Evolutionary conservation across 2,888 invertebrate genomes (phyloP), one percentile per base, ranked within the genome.

Genomic region (Teleiodes luculella): DNA sequence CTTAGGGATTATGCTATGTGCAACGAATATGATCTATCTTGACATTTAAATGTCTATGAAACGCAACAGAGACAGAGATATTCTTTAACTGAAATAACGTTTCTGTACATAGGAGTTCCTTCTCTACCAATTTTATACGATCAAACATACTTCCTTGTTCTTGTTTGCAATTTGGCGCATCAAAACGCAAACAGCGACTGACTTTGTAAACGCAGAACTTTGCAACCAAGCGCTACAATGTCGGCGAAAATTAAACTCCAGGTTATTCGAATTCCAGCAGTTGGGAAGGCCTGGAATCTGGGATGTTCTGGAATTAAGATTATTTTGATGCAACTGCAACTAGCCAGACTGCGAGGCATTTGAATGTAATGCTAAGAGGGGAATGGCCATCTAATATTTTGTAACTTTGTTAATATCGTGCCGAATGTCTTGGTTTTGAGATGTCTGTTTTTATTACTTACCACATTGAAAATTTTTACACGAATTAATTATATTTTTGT

Each of bases 211-310:
- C 11, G 28, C 24, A 28, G 28, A 28, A 43, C 43, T 43, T 16
- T 43, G 43, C 43, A 43, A 36, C 49, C n/a, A 35, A 53, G 49
- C 33, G 43, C 49, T 54, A 49, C 53, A 43, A 47, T 35, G 49
- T 49, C 10, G 7, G 49, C 37, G 45, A 37, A 54, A 54, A 54
- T 54, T 54, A 54, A 49, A 54, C 45, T 54, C 54, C 54, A 36
- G 43, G 36, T 20, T 41, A 54, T 54, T 37, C 14, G 49, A 49
- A 54, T 54, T 49, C 54, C 49, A 54, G 49, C 28, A 35, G 20
- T 7, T 36, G 16, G 20, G 41, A 20, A 50, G 45, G 54, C 50
- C 35, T 20, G 36, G 13, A 41, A 41, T 41, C 16, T 41, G 51
- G 30, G 18, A 41, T 43, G 7, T 16, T 50, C 16, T 51, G 41